Conservation (phyloP, 2,113 vertebrate species). For the Furnarius figulus region DNA sequence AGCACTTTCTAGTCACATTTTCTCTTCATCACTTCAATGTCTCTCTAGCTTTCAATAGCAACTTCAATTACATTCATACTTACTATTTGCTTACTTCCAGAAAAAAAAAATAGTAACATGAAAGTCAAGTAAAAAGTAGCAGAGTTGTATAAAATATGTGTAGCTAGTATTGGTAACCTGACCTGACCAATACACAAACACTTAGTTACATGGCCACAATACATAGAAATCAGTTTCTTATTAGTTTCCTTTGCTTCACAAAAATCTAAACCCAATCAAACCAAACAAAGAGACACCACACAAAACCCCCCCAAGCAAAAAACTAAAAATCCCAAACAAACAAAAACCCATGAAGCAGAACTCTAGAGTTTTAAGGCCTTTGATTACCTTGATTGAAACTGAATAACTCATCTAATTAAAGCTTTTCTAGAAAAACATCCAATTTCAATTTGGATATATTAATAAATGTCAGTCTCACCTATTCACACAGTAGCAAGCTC, state of each 20-base stretch:
- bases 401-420: neutral
- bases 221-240: neutral
- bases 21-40: neutral
- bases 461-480: neutral
- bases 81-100: neutral
- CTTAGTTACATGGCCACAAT: neutral
- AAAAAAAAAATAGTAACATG: neutral
- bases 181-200: neutral
- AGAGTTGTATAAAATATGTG: neutral
- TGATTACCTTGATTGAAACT: neutral
- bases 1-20: neutral
- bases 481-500: neutral
- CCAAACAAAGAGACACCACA: neutral
- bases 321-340: neutral
- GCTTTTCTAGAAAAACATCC: neutral
- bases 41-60: neutral
- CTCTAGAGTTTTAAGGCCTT: neutral
- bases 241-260: neutral
- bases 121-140: neutral
- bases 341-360: neutral
- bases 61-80: neutral
- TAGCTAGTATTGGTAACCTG: neutral
- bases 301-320: neutral
- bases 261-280: neutral
- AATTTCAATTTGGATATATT: neutral